These are phyloP conservation scores for Drosophila quinaria DNA, from an alignment of 2,888 invertebrate genomes.

Conservation along the genomic window DNA sequence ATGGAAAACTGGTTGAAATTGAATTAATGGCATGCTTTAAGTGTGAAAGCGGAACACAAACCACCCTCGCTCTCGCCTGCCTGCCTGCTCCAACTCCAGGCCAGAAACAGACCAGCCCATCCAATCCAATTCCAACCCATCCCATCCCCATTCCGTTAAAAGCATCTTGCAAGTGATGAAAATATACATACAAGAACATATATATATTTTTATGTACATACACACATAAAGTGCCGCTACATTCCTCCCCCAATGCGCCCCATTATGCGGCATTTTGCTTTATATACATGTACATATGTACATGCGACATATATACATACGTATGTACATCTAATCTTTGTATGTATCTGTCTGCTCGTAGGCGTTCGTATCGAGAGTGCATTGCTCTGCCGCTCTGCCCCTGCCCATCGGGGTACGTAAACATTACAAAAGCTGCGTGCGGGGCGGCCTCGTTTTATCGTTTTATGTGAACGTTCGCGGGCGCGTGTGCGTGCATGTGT, in stretches of 20 bases:
- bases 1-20: slow-evolving; percentile 59
- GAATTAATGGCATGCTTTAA: slow-evolving; percentile 66
- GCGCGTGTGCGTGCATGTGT: slow-evolving; percentile 40
- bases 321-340: slow-evolving; percentile 37
- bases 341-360: slow-evolving; percentile 62
- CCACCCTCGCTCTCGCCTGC: slow-evolving; percentile 62
- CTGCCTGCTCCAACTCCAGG: slow-evolving; percentile 48
- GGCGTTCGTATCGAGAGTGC: slow-evolving; percentile 68
- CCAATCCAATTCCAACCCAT: slow-evolving; percentile 8
- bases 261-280: slow-evolving; percentile 67
- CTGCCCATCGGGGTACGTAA: slow-evolving; percentile 50
- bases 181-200: slow-evolving; percentile 31
- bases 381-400: slow-evolving; percentile 65
- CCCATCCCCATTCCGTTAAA: slow-evolving; percentile 36
- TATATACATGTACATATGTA: slow-evolving; percentile 19
- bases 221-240: slow-evolving; percentile 54
- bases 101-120: slow-evolving; percentile 5
- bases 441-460: slow-evolving; percentile 71
- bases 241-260: slow-evolving; percentile 71
- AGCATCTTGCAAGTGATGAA: slow-evolving; percentile 56
- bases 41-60: slow-evolving; percentile 66
- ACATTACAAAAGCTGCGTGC: slow-evolving; percentile 76
- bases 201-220: slow-evolving; percentile 13
- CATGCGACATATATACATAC: slow-evolving; percentile 17
- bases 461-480: slow-evolving; percentile 11